Evolutionary conservation across 2,113 vertebrate genomes (phyloP), one percentile per base, ranked within the genome.

Genomic region (Lepisosteus osseus): DNA sequence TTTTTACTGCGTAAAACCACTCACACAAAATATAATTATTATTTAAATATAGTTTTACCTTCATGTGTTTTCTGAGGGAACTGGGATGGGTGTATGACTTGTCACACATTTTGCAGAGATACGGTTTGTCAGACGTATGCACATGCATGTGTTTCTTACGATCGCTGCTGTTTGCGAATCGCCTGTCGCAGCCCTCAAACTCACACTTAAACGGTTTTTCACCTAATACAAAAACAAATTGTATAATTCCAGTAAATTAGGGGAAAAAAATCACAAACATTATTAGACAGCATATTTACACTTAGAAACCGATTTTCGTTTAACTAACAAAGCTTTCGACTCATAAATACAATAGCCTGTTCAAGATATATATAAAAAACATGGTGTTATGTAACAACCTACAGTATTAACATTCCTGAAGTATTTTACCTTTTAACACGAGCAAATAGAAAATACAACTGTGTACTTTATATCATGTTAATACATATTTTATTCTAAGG

Each of bases 141-240:
- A 99, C 97, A 86, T 99, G 97, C 97, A 99, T 99, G 90, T 99
- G 97, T 94, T 99, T 99, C 94, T 99, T 99, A 85, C 97, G 97
- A 82, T 99, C 97, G 78, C 97, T 99, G 94, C 97, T 99, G 89
- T 99, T 99, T 83, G 97, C 97, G 88, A 99, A 99, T 71, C 97
- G 93, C 82, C 97, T 93, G 93, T 99, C 97, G 89, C 97, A 99
- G 88, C 97, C 97, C 54, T 98, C 97, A 86, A 95, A 99, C 88
- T 99, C 97, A 85, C 97, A 99, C 89, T 98, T 98, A 93, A 99
- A 99, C 69, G 97, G 97, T 84, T 99, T 99, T 90, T 99, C 96
- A 90, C 96, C 97, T 98, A 86, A 68, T 68, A 80, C 65, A 74
- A 65, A 68, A 61, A 66, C 14, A 70, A 61, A 68, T 59, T 8